Base-by-base conservation (phyloP, 2,888 invertebrate species). In the Caenorhabditis wallacei region DNA sequence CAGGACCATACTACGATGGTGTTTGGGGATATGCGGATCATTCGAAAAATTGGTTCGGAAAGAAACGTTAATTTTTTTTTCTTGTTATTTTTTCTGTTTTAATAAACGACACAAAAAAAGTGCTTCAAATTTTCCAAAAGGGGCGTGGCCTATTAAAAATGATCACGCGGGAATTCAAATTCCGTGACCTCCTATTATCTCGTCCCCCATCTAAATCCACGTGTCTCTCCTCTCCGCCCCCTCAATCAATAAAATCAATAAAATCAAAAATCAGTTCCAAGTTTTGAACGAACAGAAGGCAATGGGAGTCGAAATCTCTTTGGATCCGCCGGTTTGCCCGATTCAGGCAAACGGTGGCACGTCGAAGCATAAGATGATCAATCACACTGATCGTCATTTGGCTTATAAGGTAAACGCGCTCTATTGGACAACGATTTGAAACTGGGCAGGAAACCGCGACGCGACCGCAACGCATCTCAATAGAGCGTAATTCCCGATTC, bases 21-120 rank as follows among this genome's bases (percentile, higher is more conserved):
- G 89, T 89, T 4, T 89, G 89, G 89, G 89, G 89, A 76, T 88
- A 88, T 48, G 85, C 83, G 10, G 88, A 89, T 79, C 89, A 89
- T 53, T 88, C 87, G 18, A 83, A 84, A 0, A 70, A 89, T 54
- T 89, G 89, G 89, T 89, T 86, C 64, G 89, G 89, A 80, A 78
- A 61, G 26, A 43, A 82, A 75, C 18, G 30, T 54, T 69, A 48
- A 69, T 51, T 2, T 56, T 54, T 78, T 20, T 26, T 43, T 61
- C 18, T 69, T 53, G 20, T 63, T 59, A 46, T 61, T 64, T 64
- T 64, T 43, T 2, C 22, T 5, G n/a, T 30, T 11, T 53, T 56
- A 30, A 26, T 56, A 30, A 56, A 56, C n/a, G n/a, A n/a, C n/a
- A n/a, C n/a, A n/a, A n/a, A n/a, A n/a, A n/a, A n/a, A n/a, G n/a